Base-by-base conservation (phyloP, 2,797 vertebrate species). In the Denticeps clupeoides region DNA sequence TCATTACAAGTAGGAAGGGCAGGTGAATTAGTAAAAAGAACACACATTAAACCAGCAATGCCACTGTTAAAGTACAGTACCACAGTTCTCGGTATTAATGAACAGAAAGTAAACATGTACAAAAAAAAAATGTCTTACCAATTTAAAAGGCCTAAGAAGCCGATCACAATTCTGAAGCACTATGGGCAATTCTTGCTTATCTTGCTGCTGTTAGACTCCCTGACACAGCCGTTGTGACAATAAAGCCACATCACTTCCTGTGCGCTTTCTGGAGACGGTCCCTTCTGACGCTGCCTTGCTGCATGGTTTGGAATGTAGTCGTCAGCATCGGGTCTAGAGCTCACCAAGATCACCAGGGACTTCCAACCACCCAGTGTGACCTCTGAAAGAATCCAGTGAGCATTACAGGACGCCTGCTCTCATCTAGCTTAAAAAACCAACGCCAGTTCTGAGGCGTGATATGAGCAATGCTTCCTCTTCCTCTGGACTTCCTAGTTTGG, bases 391-490 rank as follows among this genome's bases (percentile, higher is more conserved):
- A 8, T 16, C 3, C 19, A 28, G 28, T 11, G 27, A 3, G 4
- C 19, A 10, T 35, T 10, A 7, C 33, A 4, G 8, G 16, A n/a
- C 18, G 1, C 35, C 21, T 11, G 9, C 12, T n/a, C 13, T 15
- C 28, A 25, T 25, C 4, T 11, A 28, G 9, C 7, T 7, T 6
- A 16, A 38, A 8, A 1, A 18, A 18, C 37, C 7, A 21, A 21
- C 35, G 21, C 1, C 38, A 5, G 4, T 8, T 11, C 38, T 21
- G 33, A 35, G 35, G 7, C 6, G n/a, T 43, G n/a, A 8, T 25
- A 26, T 43, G 3, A 43, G 41, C 41, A 24, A 12, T 24, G 24
- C 41, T 43, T 43, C 41, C 41, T 26, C 22, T 43, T 43, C 43
- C 12, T 43, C 12, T 12, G 22, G 3, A 26, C 41, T 43, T 43